phyloP scores from a whole-genome alignment of 2,888 invertebrate species.

The Nebria brevicollis region DNA sequence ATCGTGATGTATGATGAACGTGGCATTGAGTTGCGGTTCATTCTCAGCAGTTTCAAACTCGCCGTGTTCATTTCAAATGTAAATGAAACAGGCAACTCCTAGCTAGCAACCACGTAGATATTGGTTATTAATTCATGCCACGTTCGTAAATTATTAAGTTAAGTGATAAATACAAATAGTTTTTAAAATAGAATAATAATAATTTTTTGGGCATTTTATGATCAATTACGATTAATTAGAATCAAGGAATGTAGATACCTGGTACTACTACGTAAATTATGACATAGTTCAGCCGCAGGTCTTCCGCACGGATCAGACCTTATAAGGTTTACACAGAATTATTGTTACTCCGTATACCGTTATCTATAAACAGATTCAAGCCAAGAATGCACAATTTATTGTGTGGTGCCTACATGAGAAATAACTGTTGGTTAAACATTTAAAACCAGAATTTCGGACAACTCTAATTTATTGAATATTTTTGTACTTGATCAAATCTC shows the following conservation, averaged over 20 bases:
- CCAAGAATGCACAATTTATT: too few species aligned
- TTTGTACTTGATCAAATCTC: too few species aligned
- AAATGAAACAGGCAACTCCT: conserved; percentile 30
- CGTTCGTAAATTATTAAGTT: too few species aligned
- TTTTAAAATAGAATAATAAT: too few species aligned
- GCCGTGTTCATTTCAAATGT: conserved; percentile 34
- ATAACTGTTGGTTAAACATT: too few species aligned
- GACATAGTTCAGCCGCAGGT: conserved; percentile 42
- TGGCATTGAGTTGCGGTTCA: not conserved
- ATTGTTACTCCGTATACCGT: conserved; percentile 14
- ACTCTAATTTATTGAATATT: too few species aligned
- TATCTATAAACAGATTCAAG: not conserved
- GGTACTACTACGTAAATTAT: conserved; percentile 31
- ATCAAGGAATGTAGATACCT: conserved; percentile 29
- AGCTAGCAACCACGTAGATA: not conserved
- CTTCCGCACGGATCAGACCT: conserved; percentile 41
- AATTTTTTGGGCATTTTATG: too few species aligned
- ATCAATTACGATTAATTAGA: conserved; percentile 35
- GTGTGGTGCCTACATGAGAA: too few species aligned
- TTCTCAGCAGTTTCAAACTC: conserved; percentile 15
- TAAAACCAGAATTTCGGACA: too few species aligned
- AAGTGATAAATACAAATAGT: too few species aligned
- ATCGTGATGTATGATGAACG: not conserved
- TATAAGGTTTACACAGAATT: conserved; percentile 42
- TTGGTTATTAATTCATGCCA: too few species aligned